phyloP scores from a whole-genome alignment of 1,140 invertebrate genomes.

The Trinorchestia longiramus region DNA sequence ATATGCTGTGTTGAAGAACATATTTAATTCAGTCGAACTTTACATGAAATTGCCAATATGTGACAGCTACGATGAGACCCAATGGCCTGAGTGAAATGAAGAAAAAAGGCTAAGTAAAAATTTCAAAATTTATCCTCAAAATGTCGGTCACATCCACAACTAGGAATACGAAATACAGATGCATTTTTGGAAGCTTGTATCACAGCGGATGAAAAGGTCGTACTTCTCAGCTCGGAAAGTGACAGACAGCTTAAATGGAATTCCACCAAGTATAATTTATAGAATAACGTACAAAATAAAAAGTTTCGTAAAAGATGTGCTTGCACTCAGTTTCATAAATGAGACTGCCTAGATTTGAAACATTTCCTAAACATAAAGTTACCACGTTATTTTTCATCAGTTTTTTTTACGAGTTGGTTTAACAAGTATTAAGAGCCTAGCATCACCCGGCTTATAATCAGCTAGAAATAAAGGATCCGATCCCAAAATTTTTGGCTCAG shows the following conservation, averaged over 20 bases:
- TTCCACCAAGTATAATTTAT: not conserved
- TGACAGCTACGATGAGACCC: too few relatives aligned
- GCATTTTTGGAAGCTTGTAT: not conserved
- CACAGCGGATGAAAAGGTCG: not conserved
- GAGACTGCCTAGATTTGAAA: not conserved
- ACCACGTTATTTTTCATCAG: not conserved
- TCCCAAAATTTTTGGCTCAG: not conserved
- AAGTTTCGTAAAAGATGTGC: not conserved
- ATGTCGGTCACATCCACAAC: too few relatives aligned
- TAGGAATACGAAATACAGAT: not conserved
- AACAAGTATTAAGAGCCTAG: not conserved
- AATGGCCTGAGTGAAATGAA: too few relatives aligned
- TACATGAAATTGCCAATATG: too few relatives aligned
- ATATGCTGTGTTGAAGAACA: too few relatives aligned
- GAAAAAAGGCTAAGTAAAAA: too few relatives aligned
- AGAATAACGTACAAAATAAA: not conserved
- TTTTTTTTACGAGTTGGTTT: not conserved
- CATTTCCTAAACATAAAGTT: not conserved
- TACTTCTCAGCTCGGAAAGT: not conserved
- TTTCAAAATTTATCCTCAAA: too few relatives aligned
- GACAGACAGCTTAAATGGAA: not conserved
- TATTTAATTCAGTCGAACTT: too few relatives aligned
- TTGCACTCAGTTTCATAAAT: not conserved
- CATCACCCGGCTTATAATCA: not conserved
- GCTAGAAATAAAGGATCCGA: not conserved